These are phyloP conservation scores for Metridium senile DNA, from an alignment of 92 coral and sea anemone species.

Conservation along the genomic window DNA sequence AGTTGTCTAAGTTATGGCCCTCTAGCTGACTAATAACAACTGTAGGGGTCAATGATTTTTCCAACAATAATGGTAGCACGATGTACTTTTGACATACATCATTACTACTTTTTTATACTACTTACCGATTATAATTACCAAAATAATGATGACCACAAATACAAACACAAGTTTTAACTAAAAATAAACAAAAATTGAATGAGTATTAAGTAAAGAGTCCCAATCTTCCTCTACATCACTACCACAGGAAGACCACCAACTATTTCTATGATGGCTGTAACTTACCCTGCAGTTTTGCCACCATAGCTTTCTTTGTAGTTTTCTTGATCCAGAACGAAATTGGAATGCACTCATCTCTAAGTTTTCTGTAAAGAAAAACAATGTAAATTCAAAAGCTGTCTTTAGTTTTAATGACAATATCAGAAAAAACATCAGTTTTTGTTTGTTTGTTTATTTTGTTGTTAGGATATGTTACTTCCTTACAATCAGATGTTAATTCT, in stretches of 20 bases:
- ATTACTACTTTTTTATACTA: no score
- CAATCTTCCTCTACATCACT: neutral
- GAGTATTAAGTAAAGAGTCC: no score
- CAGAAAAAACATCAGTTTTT: no score
- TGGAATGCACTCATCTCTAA: conserved; percentile 92
- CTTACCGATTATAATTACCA: conserved; percentile 87
- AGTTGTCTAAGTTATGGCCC: no score
- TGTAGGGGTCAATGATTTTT: no score
- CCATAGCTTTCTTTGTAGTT: conserved; percentile 93
- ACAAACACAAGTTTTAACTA: conserved; percentile 81
- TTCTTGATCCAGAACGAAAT: conserved; percentile 91
- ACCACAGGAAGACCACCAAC: neutral
- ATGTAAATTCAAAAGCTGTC: neutral
- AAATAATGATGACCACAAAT: conserved; percentile 66
- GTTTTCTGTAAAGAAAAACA: conserved; percentile 58
- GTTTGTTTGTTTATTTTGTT: no score
- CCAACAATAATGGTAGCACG: no score
- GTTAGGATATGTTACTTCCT: no score
- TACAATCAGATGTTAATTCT: no score
- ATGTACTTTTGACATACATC: no score
- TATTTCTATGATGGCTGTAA: neutral
- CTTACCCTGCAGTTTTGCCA: conserved; percentile 95
- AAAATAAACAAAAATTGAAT: conserved; percentile 29
- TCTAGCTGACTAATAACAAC: no score
- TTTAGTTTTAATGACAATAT: neutral